Conservation (phyloP, 2,113 vertebrate species). For the Micronycteris hirsuta region DNA sequence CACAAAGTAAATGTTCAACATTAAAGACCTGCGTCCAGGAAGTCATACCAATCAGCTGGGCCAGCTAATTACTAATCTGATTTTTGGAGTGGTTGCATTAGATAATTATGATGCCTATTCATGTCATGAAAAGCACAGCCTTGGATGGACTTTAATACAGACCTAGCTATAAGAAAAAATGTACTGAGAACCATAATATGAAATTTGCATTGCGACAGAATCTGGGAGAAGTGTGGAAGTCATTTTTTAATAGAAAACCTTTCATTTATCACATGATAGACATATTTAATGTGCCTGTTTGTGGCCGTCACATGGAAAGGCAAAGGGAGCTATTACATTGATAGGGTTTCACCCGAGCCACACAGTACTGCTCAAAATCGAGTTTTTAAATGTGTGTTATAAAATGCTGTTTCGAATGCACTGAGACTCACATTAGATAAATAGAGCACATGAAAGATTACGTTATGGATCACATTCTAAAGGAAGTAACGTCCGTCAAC, state of each 20-base stretch:
- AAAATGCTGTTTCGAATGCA: constrained; percentile 18
- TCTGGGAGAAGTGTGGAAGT: background rate
- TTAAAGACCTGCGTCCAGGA: constrained; percentile 92
- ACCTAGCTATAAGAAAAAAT: constrained; percentile 80
- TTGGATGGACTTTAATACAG: constrained; percentile 85
- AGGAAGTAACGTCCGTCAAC: constrained; percentile 3
- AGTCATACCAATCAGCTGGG: constrained; percentile 95
- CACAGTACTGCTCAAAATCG: background rate
- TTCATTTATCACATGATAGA: constrained; percentile 12
- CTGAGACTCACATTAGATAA: constrained; percentile 13
- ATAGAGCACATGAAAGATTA: background rate
- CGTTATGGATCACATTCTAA: background rate
- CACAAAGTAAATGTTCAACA: constrained; percentile 99
- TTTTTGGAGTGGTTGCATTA: constrained; percentile 90
- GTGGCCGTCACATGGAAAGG: background rate
- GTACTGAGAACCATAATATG: constrained; percentile 69
- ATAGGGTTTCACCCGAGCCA: background rate
- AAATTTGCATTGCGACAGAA: constrained; percentile 66
- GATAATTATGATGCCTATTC: constrained; percentile 93
- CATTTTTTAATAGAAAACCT: constrained; percentile 44
- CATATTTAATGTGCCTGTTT: constrained; percentile 8
- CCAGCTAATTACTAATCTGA: constrained; percentile 98
- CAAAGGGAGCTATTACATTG: background rate
- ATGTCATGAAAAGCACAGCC: constrained; percentile 86
- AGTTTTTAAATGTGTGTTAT: background rate